Evolutionary conservation across 2,888 invertebrate species (phyloP), one percentile per base, ranked within the genome.

Genomic region (Tyria jacobaeae): DNA sequence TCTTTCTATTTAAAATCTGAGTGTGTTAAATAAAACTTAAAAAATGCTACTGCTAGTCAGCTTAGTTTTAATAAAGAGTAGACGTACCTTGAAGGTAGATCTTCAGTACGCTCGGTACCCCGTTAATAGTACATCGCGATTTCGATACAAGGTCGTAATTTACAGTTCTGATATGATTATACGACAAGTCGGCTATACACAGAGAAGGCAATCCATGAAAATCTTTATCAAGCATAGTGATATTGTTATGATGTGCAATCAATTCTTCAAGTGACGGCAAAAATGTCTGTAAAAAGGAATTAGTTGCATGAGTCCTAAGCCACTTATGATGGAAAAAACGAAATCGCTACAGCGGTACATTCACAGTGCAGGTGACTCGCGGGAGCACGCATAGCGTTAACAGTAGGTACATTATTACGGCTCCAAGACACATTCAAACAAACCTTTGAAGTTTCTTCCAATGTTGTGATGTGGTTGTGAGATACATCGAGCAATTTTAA

Each of bases 391-490:
- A 66, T 58, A 74, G 76, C 76, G 14, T 62, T 54, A 64, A 54
- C 17, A 44, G 49, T 57, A 35, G 49, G 56, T 52, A 64, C 24
- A 27, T 66, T 56, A 14, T 66, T 15, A 59, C n/a, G 12, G 25
- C 3, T 24, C 2, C 35, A 52, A 47, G 35, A 17, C 25, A 39
- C 48, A 57, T 65, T 62, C 17, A 60, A 70, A 80, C 80, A 80
- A 80, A 97, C 97, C 96, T 97, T 97, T 77, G 97, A 97, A 60
- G 97, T 96, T 92, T 97, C 97, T 85, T 97, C 97, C 61, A 98
- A 91, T 2, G 97, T 96, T 49, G 95, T 95, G 41, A 98, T 91
- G 68, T 95, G 95, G 86, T 98, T 98, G 81, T 96, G 94, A 0
- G 97, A 97, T 50, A 98, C 93, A 82, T 97, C 97, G 47, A 98